Evolutionary conservation across 30 jellyfish, hydroid and myxozoan species (phyloP).

Genomic region (Sanderia malayensis): DNA sequence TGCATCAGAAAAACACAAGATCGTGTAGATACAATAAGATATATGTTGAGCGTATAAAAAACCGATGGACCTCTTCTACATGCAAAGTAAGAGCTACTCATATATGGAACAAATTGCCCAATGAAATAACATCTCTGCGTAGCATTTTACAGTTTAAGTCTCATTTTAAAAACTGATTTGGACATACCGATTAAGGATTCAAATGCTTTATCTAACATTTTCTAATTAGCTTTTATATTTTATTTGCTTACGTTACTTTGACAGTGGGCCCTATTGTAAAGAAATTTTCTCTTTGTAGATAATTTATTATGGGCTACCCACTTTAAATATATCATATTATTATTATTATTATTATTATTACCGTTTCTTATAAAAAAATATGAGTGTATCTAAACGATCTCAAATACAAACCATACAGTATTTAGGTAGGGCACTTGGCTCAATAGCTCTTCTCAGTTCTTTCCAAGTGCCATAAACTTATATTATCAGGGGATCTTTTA

Average conservation of each 20-base stretch:
- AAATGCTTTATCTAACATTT: background rate
- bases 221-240: too few relatives aligned
- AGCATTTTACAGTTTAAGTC: background rate
- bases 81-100: background rate
- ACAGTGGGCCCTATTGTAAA: constrained; percentile 8
- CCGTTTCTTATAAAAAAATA: too few relatives aligned
- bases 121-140: background rate
- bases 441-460: too few relatives aligned
- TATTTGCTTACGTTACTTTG: background rate
- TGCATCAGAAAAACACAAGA: background rate
- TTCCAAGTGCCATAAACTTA: too few relatives aligned
- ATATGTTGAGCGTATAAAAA: background rate
- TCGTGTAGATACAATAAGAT: background rate
- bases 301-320: background rate
- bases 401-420: too few relatives aligned
- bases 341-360: constrained; percentile 1
- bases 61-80: background rate
- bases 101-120: background rate
- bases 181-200: background rate
- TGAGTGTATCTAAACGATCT: too few relatives aligned
- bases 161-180: background rate
- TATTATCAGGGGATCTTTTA: too few relatives aligned
- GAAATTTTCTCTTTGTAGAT: background rate
- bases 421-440: too few relatives aligned
- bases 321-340: background rate